Evolutionary conservation across 2,113 vertebrate species (phyloP).

Genomic region (Calyptomena viridis): DNA sequence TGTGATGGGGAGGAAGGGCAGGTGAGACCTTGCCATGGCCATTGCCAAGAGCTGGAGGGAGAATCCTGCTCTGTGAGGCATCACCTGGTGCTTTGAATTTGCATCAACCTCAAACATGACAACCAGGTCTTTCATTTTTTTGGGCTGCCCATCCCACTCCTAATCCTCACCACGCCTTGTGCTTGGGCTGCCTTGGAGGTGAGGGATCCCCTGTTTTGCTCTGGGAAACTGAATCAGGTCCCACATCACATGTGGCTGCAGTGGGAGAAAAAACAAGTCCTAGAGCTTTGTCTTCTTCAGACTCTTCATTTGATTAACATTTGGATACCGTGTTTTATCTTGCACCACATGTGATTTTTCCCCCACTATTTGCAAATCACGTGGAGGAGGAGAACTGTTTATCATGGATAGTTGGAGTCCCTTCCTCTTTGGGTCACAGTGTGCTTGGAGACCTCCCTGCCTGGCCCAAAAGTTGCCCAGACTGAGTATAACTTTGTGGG

Average conservation of each 20-base stretch:
- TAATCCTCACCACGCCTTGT: accelerated
- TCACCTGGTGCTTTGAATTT: not conserved
- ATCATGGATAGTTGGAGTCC: not conserved
- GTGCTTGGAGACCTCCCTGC: not conserved
- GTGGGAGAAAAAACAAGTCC: not conserved
- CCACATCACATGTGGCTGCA: accelerated
- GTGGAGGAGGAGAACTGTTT: not conserved
- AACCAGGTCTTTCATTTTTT: not conserved
- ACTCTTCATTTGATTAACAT: not conserved
- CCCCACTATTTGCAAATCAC: not conserved
- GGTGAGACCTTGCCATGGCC: not conserved
- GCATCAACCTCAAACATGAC: not conserved
- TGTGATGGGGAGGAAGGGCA: not conserved
- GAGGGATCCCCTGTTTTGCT: not conserved
- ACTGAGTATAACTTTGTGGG: not conserved
- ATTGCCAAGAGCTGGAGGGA: not conserved
- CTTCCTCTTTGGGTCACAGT: not conserved
- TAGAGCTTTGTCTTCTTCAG: not conserved
- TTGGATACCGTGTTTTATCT: not conserved
- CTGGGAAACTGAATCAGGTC: not conserved
- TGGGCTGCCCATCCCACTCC: not conserved
- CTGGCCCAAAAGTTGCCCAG: not conserved
- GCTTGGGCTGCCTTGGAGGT: too few species aligned
- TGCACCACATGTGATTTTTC: not conserved
- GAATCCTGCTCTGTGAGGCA: not conserved